Percentiles rank a stretch among this genome's conserved stretches.
Evolutionary conservation across 2,113 vertebrate species (phyloP).

Genomic region (Syngnathus typhle): DNA sequence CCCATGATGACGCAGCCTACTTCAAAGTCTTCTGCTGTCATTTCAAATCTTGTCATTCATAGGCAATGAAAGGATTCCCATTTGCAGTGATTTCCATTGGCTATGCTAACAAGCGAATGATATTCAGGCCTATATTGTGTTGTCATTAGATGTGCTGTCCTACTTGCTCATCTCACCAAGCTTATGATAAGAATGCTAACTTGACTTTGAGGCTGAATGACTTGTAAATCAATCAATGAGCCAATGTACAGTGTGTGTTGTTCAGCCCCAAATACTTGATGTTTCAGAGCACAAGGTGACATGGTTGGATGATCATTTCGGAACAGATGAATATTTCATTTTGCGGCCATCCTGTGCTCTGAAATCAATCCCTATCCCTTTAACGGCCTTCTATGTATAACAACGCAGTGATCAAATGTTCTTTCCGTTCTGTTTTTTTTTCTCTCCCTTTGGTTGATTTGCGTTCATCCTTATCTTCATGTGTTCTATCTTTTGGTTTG

Average conservation of each 20-base stretch:
- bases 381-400: conserved; percentile 21
- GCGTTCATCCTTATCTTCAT: conserved; percentile 69
- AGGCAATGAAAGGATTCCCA: conserved; percentile 4
- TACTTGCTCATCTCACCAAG: conserved; percentile 26
- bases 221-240: not conserved
- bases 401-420: conserved; percentile 56
- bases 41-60: conserved; percentile 19
- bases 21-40: conserved; percentile 7
- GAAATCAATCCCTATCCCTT: conserved; percentile 25
- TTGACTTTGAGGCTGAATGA: conserved; percentile 36
- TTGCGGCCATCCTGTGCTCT: conserved; percentile 36
- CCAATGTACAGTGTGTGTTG: conserved; percentile 16
- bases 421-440: conserved; percentile 40
- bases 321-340: not conserved
- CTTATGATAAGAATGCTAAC: conserved; percentile 20
- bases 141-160: conserved; percentile 7
- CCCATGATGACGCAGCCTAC: conserved; percentile 9
- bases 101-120: not conserved
- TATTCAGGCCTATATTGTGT: not conserved
- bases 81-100: conserved; percentile 5
- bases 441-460: conserved; percentile 34
- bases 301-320: not conserved
- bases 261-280: conserved; percentile 33
- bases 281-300: conserved; percentile 44
- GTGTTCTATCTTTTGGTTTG: conserved; percentile 38